phyloP scores from a whole-genome alignment of 1,140 invertebrate genomes.

The Pissodes strobi region DNA sequence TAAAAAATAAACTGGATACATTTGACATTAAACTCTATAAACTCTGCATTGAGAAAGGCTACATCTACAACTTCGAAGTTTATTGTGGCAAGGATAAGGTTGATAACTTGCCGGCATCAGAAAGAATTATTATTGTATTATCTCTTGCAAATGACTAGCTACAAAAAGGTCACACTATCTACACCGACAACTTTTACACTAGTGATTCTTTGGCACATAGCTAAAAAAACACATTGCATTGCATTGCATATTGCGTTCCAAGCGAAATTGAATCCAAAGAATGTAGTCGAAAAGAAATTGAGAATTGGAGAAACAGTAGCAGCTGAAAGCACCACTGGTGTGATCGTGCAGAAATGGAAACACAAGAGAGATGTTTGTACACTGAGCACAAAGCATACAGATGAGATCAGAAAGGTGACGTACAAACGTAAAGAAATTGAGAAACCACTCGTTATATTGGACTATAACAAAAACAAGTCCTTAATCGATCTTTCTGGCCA shows the following conservation, averaged over 20 bases:
- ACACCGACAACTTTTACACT: constrained; percentile 56
- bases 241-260: constrained; percentile 48
- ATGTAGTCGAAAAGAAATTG: constrained; percentile 30
- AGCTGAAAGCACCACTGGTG: constrained; percentile 5
- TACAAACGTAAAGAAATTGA: neutral
- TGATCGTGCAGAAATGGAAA: constrained; percentile 11
- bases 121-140: constrained; percentile 41
- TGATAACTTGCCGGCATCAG: neutral
- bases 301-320: constrained; percentile 14
- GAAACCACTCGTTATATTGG: neutral
- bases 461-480: neutral
- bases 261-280: constrained; percentile 41
- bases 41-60: constrained; percentile 49
- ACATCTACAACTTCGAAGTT: constrained; percentile 50
- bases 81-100: constrained; percentile 48
- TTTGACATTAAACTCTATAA: constrained; percentile 54
- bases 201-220: constrained; percentile 46
- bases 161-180: constrained; percentile 48
- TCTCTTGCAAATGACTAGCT: constrained; percentile 29
- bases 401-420: neutral
- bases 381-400: constrained; percentile 6
- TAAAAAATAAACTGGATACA: constrained; percentile 11
- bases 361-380: constrained; percentile 6
- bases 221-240: constrained; percentile 49
- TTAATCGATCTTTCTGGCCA: neutral